Evolutionary conservation across 2,797 vertebrate genomes (phyloP), one percentile per base, ranked within the genome.

Genomic region (Delichon dasypus): DNA sequence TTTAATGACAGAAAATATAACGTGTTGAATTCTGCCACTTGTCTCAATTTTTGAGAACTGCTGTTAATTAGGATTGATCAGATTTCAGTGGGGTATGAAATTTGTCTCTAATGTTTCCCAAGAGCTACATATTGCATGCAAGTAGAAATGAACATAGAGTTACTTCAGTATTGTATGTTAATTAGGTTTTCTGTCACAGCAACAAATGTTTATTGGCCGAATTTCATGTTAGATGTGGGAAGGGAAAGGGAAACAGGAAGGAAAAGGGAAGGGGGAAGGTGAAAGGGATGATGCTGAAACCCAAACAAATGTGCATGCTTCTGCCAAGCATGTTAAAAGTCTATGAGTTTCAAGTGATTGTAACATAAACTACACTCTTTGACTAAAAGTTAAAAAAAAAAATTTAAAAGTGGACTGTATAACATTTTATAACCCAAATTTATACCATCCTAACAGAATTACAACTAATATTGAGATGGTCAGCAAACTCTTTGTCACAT

Each of bases 31-130:
- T 74, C 19, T 51, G 16, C 7, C 62, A 9, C 38, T 88, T 38
- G 12, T 53, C 71, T 83, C 51, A 65, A 45, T 38, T 85, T 64
- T 76, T 96, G 95, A 95, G 30, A 70, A 83, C 32, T 22, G 6
- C 45, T 86, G 51, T 78, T 71, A 78, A 40, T 91, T 93, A 89
- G 68, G 67, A 87, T 22, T 54, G 91, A 68, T 54, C 62, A 85
- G 82, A 85, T 79, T 83, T 87, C 65, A 92, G 74, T 26, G n/a
- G 10, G 12, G 17, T 25, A 42, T n/a, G 26, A 94, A 80, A 96
- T 91, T 88, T 66, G 40, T 89, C 89, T 83, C 85, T 75, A 86
- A 77, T 32, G 38, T 80, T 51, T 83, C 36, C 27, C 40, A 65
- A 51, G 55, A 76, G 45, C 73, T 87, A 74, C 47, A 75, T 66